Evolutionary conservation across 2,113 vertebrate species (phyloP), one percentile per base, ranked within the genome.

Genomic region (Monarcha castaneiventris): DNA sequence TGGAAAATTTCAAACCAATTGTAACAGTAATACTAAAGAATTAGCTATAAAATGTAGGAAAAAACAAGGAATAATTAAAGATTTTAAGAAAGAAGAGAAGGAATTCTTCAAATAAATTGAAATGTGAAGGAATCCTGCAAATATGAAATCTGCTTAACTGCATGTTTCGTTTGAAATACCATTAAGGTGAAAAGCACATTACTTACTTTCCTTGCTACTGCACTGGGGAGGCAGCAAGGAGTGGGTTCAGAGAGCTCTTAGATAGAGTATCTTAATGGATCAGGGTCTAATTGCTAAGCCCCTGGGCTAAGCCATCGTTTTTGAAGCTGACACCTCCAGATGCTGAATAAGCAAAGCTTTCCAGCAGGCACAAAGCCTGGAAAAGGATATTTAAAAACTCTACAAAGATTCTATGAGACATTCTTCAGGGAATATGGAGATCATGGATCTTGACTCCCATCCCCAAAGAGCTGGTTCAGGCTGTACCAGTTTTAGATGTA

Each of bases 281-380:
- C 32, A 78, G 51, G 55, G 52, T 86, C 90, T 95, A 81, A 90
- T 94, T 93, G 82, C 67, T 71, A 54, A 92, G 49, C 26, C 59
- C 30, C 46, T 54, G 55, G 59, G 90, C 63, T 94, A 73, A 90
- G 71, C 49, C 79, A 84, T 88, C 4, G 27, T 92, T 94, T 96
- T 25, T 74, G 66, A 88, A 83, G 72, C 68, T 93, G 95, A 90
- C 80, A 84, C 67, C 18, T 83, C 19, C 64, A 86, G 43, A 74
- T 88, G 95, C 95, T 96, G 95, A 90, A 66, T 43, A 91, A 94
- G 87, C 87, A 91, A 85, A 91, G 8, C 29, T 73, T 87, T 84
- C 49, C 26, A 93, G 69, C 46, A 67, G 59, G 63, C 46, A 37
- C 16, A 13, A 9, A 79, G 32, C 14, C 54, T 85, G 20, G n/a